Evolutionary conservation across 2,113 vertebrate species (phyloP).

Genomic region (Axis porcinus): DNA sequence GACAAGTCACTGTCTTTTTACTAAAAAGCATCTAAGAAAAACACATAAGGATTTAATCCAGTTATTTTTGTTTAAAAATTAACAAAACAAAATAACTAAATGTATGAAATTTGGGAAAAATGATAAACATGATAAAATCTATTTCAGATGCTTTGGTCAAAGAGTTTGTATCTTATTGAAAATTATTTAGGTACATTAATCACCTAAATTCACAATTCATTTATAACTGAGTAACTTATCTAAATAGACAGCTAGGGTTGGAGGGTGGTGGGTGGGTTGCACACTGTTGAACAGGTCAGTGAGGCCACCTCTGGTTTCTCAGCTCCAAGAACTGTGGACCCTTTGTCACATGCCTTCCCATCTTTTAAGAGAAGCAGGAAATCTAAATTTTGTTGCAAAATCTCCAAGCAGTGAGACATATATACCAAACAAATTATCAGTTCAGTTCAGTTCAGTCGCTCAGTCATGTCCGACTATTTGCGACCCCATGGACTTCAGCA

Average conservation of each 20-base stretch:
- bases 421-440: background rate
- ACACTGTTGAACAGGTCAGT: rapidly evolving
- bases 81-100: background rate
- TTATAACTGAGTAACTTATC: background rate
- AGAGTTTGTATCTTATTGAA: background rate
- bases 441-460: background rate
- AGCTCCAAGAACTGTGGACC: background rate
- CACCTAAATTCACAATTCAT: background rate
- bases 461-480: background rate
- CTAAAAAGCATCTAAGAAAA: background rate
- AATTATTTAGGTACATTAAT: background rate
- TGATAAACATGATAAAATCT: background rate
- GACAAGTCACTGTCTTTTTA: background rate
- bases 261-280: background rate
- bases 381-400: background rate
- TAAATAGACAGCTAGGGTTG: background rate
- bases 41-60: background rate
- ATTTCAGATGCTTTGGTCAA: slow-evolving; percentile 10
- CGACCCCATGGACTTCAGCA: background rate
- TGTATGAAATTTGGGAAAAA: background rate
- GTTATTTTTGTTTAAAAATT: slow-evolving; percentile 35
- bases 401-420: background rate
- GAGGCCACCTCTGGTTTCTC: background rate
- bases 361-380: background rate
- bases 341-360: background rate